Evolutionary conservation across 1,140 invertebrate genomes (phyloP).

Genomic region (Phortica variegata): DNA sequence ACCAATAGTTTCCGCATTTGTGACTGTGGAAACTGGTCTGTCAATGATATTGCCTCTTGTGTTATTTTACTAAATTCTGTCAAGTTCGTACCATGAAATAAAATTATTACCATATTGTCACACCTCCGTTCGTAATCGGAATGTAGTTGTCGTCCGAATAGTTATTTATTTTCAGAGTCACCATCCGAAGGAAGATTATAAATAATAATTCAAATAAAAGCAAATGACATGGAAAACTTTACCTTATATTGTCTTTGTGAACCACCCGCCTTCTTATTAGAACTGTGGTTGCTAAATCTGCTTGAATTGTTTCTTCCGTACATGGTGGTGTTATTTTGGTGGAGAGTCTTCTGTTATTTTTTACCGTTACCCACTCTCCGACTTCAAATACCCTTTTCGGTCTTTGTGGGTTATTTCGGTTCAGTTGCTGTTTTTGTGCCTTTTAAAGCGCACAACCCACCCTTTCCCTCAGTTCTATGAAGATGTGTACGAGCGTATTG

Average conservation of each 20-base stretch:
- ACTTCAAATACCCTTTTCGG: background rate
- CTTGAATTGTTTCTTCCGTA: background rate
- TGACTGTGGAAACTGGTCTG: conserved; percentile 1
- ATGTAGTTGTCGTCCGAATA: background rate
- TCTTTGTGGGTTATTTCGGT: background rate
- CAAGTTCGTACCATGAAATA: conserved; percentile 4
- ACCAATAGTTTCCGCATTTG: conserved; percentile 11
- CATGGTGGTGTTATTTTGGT: background rate
- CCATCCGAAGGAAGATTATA: too few species aligned
- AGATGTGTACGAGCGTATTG: background rate
- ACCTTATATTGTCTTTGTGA: background rate
- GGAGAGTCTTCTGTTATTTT: background rate
- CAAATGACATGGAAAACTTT: background rate
- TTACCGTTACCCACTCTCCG: background rate
- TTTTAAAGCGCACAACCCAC: background rate
- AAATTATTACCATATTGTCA: background rate
- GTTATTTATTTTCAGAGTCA: too few species aligned
- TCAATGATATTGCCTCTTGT: background rate
- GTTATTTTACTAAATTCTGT: background rate
- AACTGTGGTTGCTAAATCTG: background rate
- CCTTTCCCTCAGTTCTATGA: background rate
- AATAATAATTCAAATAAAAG: background rate
- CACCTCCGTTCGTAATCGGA: background rate
- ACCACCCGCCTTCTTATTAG: background rate
- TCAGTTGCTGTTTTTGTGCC: background rate